Conservation (phyloP, 2,113 vertebrate genomes). For the Abramis brama region DNA sequence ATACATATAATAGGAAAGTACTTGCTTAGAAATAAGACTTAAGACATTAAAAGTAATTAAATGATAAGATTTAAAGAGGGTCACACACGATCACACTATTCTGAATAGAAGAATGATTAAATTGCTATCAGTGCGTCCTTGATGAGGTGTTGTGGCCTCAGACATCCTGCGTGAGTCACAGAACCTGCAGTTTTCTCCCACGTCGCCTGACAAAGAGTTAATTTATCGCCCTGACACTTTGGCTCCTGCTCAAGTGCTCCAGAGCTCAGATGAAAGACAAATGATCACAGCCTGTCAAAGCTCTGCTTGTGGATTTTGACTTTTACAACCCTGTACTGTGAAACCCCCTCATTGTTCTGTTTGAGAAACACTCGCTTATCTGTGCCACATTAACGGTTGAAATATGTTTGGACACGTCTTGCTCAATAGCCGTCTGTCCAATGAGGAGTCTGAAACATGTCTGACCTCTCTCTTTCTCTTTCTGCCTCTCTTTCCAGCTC, state of each 20-base stretch:
- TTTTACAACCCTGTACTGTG: slow-evolving; percentile 20
- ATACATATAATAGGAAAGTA: background rate
- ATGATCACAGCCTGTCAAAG: slow-evolving; percentile 14
- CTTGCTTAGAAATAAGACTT: slow-evolving; percentile 1
- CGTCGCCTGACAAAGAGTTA: slow-evolving; percentile 31
- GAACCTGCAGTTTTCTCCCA: slow-evolving; percentile 21
- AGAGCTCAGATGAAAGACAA: slow-evolving; percentile 37
- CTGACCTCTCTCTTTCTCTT: slow-evolving; percentile 12
- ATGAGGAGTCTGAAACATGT: slow-evolving; percentile 17
- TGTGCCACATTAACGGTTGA: slow-evolving; percentile 24
- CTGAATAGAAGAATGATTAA: background rate
- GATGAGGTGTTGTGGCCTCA: background rate
- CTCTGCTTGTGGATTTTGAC: slow-evolving; percentile 30
- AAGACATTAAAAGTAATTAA: background rate
- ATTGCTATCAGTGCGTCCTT: background rate
- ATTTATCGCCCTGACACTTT: slow-evolving; percentile 33
- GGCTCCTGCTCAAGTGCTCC: background rate
- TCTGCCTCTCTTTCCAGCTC: background rate
- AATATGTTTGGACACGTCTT: slow-evolving; percentile 42
- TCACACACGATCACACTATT: no score
- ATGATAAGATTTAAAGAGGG: background rate
- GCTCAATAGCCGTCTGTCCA: slow-evolving; percentile 36
- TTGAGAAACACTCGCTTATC: slow-evolving; percentile 43
- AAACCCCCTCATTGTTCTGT: slow-evolving; percentile 36
- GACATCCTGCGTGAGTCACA: slow-evolving; percentile 51